Evolutionary conservation across 1,140 invertebrate species (phyloP).

Genomic region (Anagrus nilaparvatae): DNA sequence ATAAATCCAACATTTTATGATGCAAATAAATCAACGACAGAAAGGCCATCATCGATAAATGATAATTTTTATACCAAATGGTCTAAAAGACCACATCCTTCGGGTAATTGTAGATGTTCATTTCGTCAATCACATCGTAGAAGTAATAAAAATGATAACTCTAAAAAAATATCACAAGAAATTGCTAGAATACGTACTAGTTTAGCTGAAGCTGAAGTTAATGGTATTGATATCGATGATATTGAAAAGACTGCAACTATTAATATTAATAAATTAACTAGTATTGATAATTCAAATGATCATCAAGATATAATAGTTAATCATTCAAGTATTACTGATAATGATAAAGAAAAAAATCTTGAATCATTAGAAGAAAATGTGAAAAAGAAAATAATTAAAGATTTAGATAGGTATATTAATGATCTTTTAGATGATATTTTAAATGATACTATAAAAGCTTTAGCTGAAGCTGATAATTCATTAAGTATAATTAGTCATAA

Average conservation of each 20-base stretch:
- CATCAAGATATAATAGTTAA: background rate
- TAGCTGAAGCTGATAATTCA: conserved; percentile 18
- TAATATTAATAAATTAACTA: conserved; percentile 21
- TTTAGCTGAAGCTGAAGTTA: conserved; percentile 31
- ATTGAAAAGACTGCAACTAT: conserved; percentile 27
- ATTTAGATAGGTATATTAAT: conserved; percentile 31
- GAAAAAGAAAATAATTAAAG: conserved; percentile 31
- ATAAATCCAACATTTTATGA: conserved; percentile 27
- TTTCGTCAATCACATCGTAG: conserved; percentile 25
- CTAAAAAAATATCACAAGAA: conserved; percentile 29
- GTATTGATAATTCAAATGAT: background rate
- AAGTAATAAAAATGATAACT: conserved; percentile 20
- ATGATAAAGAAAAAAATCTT: background rate
- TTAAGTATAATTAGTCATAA: conserved; percentile 1
- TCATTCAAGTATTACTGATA: background rate
- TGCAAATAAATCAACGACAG: conserved; percentile 22
- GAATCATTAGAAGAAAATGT: conserved; percentile 19
- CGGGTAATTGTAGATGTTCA: conserved; percentile 36
- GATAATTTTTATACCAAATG: conserved; percentile 38
- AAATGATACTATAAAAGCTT: conserved; percentile 29
- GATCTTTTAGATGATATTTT: conserved; percentile 30
- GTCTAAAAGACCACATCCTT: conserved; percentile 33
- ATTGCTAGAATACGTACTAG: conserved; percentile 34
- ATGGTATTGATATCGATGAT: conserved; percentile 25
- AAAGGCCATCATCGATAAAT: conserved; percentile 31